phyloP scores from a whole-genome alignment of 2,113 vertebrate species.

The Stegastes partitus region DNA sequence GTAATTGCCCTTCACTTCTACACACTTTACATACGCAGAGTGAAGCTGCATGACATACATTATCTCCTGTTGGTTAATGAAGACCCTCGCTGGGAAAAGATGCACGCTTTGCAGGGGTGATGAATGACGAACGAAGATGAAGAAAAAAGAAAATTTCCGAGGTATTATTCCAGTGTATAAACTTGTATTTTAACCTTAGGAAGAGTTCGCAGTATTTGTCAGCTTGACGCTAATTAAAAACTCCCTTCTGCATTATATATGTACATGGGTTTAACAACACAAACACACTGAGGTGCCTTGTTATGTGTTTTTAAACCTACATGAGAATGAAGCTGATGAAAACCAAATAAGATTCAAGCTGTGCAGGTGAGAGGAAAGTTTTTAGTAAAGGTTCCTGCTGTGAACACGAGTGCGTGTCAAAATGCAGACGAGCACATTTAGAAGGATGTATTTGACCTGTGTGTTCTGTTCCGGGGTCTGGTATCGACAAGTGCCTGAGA shows the following conservation, averaged over 20 bases:
- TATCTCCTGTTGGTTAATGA: slow-evolving; percentile 51
- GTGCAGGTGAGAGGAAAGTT: background rate
- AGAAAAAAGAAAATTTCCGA: background rate
- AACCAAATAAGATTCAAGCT: slow-evolving; percentile 31
- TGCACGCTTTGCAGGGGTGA: background rate
- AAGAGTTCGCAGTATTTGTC: background rate
- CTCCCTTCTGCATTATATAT: background rate
- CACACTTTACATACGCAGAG: slow-evolving; percentile 38
- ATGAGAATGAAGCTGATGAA: background rate
- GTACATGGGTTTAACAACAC: background rate
- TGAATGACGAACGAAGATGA: slow-evolving; percentile 3
- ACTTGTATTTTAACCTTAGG: slow-evolving; percentile 6
- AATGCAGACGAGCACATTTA: slow-evolving; percentile 9
- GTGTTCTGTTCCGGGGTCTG: background rate
- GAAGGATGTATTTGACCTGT: slow-evolving; percentile 42
- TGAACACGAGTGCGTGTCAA: slow-evolving; percentile 22
- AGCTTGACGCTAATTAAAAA: slow-evolving; percentile 15
- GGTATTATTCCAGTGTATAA: background rate
- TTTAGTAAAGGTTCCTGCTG: slow-evolving; percentile 26
- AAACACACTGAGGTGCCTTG: background rate
- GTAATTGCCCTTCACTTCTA: slow-evolving; percentile 44
- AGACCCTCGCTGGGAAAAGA: slow-evolving; percentile 31
- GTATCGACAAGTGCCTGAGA: slow-evolving; percentile 76
- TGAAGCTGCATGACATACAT: slow-evolving; percentile 38
- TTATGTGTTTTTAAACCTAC: background rate